Conservation (phyloP, 2,113 vertebrate species). For the Prinia subflava region DNA sequence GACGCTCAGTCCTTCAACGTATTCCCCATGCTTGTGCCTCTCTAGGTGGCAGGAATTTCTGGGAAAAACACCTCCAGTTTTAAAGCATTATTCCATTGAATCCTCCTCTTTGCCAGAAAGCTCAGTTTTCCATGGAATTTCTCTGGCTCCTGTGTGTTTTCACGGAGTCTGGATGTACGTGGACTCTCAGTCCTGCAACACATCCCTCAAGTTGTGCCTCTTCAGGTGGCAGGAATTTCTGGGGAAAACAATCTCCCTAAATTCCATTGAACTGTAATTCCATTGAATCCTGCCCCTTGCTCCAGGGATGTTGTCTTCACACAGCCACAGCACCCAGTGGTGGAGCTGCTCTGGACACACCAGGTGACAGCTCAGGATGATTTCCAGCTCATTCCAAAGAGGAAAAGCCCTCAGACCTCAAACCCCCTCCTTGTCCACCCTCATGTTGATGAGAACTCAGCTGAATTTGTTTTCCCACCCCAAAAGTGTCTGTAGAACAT, state of each 20-base stretch:
- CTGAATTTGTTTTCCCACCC: background rate
- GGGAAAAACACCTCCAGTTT: background rate
- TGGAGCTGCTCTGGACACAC: background rate
- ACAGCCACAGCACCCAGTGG: background rate
- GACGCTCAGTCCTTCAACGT: background rate
- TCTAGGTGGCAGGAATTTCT: background rate
- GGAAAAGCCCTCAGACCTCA: background rate
- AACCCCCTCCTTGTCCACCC: background rate
- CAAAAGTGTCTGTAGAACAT: background rate
- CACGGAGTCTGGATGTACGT: fast-evolving
- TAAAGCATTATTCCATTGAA: background rate
- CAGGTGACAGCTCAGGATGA: background rate
- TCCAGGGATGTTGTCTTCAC: background rate
- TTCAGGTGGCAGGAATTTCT: background rate
- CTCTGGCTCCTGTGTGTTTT: background rate
- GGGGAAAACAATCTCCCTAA: background rate
- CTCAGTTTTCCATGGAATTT: background rate
- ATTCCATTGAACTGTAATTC: background rate
- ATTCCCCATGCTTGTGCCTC: background rate
- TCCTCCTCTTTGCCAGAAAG: background rate
- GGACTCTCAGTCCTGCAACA: background rate
- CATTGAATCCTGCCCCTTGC: background rate
- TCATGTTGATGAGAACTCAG: fast-evolving
- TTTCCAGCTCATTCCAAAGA: background rate
- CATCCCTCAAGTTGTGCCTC: background rate